Conservation (phyloP, 2,797 vertebrate species). For the Clamator glandarius region DNA sequence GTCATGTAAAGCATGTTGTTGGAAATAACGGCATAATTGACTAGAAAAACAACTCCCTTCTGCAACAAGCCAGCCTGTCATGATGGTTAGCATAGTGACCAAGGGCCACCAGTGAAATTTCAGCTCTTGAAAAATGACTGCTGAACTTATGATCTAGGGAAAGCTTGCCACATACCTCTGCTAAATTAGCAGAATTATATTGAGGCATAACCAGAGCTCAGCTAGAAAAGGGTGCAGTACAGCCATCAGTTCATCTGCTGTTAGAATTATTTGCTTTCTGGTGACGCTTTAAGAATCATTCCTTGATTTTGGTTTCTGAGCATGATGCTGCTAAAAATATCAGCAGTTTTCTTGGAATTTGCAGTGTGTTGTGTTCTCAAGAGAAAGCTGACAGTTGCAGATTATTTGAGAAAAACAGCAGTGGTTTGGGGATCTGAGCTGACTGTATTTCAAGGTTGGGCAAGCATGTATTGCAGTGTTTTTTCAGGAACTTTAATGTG, state of each 20-base stretch:
- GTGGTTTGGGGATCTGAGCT: neutral
- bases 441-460: neutral
- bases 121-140: slow-evolving; percentile 2
- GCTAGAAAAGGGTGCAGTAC: neutral
- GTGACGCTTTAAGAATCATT: neutral
- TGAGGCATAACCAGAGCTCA: neutral
- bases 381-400: neutral
- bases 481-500: neutral
- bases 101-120: neutral
- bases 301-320: neutral
- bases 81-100: neutral
- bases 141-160: neutral
- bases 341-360: neutral
- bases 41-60: slow-evolving; percentile 31
- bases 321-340: neutral
- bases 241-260: neutral
- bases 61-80: neutral
- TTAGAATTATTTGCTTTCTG: neutral
- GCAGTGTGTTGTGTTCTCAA: neutral
- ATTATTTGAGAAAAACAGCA: neutral
- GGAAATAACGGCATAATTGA: slow-evolving; percentile 26
- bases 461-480: neutral
- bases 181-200: neutral
- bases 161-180: neutral
- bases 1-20: slow-evolving; percentile 27